A percentile compares a stretch with the other conserved stretches of the same genome.
phyloP scores from a whole-genome alignment of 2,113 vertebrate species.

The Mungos mungo region DNA sequence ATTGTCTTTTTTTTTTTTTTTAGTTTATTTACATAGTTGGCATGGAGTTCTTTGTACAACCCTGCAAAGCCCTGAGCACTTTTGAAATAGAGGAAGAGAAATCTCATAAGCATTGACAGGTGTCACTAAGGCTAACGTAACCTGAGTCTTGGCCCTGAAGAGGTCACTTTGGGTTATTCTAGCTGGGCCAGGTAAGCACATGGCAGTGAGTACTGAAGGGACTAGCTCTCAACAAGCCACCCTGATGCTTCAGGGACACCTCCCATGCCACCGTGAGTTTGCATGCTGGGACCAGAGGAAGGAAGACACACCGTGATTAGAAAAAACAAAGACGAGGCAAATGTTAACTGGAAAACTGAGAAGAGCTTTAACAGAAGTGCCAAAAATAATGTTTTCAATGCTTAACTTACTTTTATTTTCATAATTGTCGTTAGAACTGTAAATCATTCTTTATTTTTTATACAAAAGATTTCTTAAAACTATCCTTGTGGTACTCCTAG shows the following conservation, averaged over 20 bases:
- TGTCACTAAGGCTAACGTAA: conserved; percentile 28
- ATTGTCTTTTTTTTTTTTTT: not conserved
- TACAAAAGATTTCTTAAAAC: not conserved
- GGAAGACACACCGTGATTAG: fast-evolving
- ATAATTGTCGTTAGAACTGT: not conserved
- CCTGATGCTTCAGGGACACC: not conserved
- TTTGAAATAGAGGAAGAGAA: not conserved
- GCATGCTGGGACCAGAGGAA: not conserved
- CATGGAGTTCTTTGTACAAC: not conserved
- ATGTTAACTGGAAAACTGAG: not conserved
- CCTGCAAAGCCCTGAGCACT: not conserved
- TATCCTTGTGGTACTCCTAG: not conserved
- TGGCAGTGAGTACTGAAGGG: not conserved
- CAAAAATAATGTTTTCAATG: not conserved
- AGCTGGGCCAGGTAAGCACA: not conserved
- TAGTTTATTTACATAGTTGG: not conserved
- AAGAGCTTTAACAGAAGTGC: not conserved
- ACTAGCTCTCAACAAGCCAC: not conserved
- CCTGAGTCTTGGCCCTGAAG: not conserved
- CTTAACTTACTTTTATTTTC: conserved; percentile 6
- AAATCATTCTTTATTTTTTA: not conserved
- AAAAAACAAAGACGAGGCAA: not conserved
- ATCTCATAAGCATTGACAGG: not conserved
- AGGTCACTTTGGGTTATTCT: not conserved
- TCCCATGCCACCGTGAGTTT: fast-evolving